Conservation (phyloP, 2,888 invertebrate species). For the Dynastes tityus region DNA sequence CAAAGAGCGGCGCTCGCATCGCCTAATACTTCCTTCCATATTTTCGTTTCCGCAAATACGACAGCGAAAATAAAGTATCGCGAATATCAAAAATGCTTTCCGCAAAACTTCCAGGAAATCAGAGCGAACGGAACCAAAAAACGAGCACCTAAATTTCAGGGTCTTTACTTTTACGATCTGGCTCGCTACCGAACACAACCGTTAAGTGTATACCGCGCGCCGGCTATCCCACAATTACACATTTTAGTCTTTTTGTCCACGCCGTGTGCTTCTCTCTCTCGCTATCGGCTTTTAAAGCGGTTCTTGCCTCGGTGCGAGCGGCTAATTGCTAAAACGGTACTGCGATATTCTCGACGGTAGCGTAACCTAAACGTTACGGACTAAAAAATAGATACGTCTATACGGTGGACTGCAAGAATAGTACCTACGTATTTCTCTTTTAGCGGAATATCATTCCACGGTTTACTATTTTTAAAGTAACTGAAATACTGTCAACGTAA, state of each 20-base stretch:
- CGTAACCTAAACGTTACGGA: conserved; percentile 28
- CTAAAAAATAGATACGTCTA: conserved; percentile 23
- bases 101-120: conserved; percentile 46
- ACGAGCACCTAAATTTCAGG: conserved; percentile 47
- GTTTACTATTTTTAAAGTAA: conserved; percentile 6
- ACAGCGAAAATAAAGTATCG: conserved; percentile 27
- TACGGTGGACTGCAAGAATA: background rate
- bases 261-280: conserved; percentile 28
- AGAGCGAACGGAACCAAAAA: conserved; percentile 44
- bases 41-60: conserved; percentile 17
- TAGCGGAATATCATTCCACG: background rate
- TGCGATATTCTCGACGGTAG: conserved; percentile 32
- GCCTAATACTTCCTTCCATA: conserved; percentile 24
- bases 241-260: conserved; percentile 44
- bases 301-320: conserved; percentile 37
- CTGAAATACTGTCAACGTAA: background rate
- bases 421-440: background rate
- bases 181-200: conserved; percentile 45
- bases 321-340: conserved; percentile 43
- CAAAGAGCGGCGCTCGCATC: too few species aligned
- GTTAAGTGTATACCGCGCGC: conserved; percentile 44
- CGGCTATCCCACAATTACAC: conserved; percentile 46
- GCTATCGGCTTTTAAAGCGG: conserved; percentile 45
- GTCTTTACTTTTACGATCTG: conserved; percentile 48
- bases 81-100: conserved; percentile 44